Percentiles rank a stretch among this genome's conserved stretches.
These are phyloP conservation scores for Sphinx pinastri DNA, from an alignment of 2,888 invertebrate species.

Conservation along the genomic window DNA sequence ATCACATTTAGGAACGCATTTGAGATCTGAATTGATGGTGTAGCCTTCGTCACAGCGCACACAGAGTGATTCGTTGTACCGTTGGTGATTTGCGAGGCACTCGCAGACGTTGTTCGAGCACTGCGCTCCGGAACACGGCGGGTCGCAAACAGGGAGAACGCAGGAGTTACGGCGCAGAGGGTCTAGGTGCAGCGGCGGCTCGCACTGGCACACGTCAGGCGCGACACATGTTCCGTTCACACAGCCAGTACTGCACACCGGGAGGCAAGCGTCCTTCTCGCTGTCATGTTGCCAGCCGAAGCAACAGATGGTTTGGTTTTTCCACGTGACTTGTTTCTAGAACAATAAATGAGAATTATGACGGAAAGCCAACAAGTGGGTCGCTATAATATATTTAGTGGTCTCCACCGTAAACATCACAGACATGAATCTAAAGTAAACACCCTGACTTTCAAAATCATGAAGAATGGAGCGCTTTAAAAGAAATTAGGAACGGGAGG, in stretches of 20 bases:
- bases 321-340: slow-evolving; percentile 56
- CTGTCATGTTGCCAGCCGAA: slow-evolving; percentile 69
- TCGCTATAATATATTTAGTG: no score
- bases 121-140: slow-evolving; percentile 60
- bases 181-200: slow-evolving; percentile 58
- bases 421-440: no score
- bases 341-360: slow-evolving; percentile 35
- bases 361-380: background rate
- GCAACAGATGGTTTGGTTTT: slow-evolving; percentile 65
- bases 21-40: slow-evolving; percentile 43
- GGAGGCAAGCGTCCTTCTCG: slow-evolving; percentile 64
- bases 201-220: slow-evolving; percentile 67
- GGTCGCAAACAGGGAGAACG: slow-evolving; percentile 56
- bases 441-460: no score
- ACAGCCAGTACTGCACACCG: slow-evolving; percentile 79
- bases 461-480: no score
- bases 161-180: slow-evolving; percentile 60
- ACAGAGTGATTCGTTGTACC: slow-evolving; percentile 61
- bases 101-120: slow-evolving; percentile 64
- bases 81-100: slow-evolving; percentile 43
- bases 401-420: no score
- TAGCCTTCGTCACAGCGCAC: slow-evolving; percentile 53
- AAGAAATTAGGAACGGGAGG: no score
- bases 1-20: slow-evolving; percentile 34
- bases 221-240: slow-evolving; percentile 68